A percentile compares a stretch with the other conserved stretches of the same genome.
phyloP scores from a whole-genome alignment of 2,888 invertebrate genomes.

The Sesia apiformis region DNA sequence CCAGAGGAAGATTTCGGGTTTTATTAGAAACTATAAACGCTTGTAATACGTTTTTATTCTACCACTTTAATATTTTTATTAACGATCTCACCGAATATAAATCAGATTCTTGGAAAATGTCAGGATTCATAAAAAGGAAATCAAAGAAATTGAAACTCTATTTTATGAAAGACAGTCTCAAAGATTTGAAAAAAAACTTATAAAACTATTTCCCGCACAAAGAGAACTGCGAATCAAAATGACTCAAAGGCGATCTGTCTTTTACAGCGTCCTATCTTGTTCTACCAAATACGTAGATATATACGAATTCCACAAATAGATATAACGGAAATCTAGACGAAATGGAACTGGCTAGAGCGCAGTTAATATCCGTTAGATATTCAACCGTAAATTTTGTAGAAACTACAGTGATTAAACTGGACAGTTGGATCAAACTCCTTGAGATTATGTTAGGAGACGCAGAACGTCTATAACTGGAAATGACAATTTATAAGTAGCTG shows the following conservation, averaged over 20 bases:
- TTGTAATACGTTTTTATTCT: neutral
- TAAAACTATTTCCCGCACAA: neutral
- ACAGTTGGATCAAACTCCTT: neutral
- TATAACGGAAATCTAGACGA: neutral
- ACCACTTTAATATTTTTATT: neutral
- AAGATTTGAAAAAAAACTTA: too few species aligned
- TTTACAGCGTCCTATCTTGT: neutral
- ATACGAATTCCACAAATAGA: neutral
- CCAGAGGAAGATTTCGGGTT: conserved; percentile 4
- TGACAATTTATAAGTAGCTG: too few species aligned
- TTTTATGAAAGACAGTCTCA: too few species aligned
- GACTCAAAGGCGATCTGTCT: neutral
- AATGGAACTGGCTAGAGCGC: neutral
- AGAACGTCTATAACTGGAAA: too few species aligned
- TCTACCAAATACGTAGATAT: neutral
- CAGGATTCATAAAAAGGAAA: too few species aligned
- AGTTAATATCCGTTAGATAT: too few species aligned
- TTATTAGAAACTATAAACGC: conserved; percentile 1
- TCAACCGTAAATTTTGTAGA: neutral
- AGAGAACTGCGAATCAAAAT: neutral
- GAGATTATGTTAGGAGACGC: too few species aligned
- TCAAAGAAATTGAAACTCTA: too few species aligned
- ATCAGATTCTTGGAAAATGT: too few species aligned
- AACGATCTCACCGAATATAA: neutral
- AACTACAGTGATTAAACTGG: neutral